Evolutionary conservation across 2,888 invertebrate genomes (phyloP), one percentile per base, ranked within the genome.

Genomic region (Melanostoma mellinum): DNA sequence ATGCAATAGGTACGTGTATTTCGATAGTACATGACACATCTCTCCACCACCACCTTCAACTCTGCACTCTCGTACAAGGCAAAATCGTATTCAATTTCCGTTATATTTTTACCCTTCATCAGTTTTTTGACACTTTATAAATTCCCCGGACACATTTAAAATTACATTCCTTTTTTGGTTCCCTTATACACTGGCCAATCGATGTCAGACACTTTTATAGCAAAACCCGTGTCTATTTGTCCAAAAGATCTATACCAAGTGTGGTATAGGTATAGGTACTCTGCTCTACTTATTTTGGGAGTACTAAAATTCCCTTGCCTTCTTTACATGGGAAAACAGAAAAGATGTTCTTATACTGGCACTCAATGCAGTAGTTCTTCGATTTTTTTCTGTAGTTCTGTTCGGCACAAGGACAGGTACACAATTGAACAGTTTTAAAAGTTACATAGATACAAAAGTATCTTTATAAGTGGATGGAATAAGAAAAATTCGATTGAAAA

Each of bases 61-160:
- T 9, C 3, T 6, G 3, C 48, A 5, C 20, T 4, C 38, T 9
- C 38, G 48, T 10, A 74, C 20, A 20, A 20, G 20, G 20, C 20
- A 20, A 20, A 76, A 69, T 76, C 60, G 65, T 67, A 72, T 81
- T 76, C 75, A 76, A 81, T 81, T 81, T 76, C 55, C 65, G 61
- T 68, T 38, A 80, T 56, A 68, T 60, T 71, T 74, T 67, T 71
- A 78, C 69, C 84, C 78, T 77, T 84, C 78, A 84, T 78, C 73
- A 74, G 73, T 84, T 74, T 78, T 78, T 78, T 71, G 84, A 78
- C 74, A 74, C 65, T 78, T 84, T 88, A 89, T 87, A 88, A 89
- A 89, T 88, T 90, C 90, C 89, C 90, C 84, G 89, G 90, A 90
- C 90, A 89, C 89, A 88, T 88, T 89, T 90, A 90, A 90, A 90